A percentile compares a stretch with the other conserved stretches of the same genome.
Conservation (phyloP, 2,797 vertebrate genomes). For the Kryptopterus vitreolus region DNA sequence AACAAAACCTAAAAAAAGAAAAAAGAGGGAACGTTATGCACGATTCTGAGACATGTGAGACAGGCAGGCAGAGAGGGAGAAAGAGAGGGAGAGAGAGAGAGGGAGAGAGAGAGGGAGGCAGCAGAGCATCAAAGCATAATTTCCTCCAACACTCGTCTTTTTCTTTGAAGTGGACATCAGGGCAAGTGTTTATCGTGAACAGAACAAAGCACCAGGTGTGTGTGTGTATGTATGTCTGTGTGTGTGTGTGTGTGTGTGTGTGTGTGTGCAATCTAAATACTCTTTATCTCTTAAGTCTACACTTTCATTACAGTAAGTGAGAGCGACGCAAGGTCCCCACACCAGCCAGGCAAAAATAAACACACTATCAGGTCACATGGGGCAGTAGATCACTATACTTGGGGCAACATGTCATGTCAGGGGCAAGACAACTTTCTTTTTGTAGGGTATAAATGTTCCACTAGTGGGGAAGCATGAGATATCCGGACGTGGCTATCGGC, state of each 20-base stretch:
- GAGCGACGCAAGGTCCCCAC: slow-evolving; percentile 19
- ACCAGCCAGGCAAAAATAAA: slow-evolving; percentile 20
- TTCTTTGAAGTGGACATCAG: slow-evolving; percentile 69
- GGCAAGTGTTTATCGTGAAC: slow-evolving; percentile 55
- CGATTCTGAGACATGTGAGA: not conserved
- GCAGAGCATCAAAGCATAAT: slow-evolving; percentile 59
- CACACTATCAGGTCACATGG: not conserved
- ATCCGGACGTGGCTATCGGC: not conserved
- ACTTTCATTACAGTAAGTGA: slow-evolving; percentile 17
- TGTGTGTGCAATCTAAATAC: slow-evolving; percentile 30
- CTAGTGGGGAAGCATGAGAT: not conserved
- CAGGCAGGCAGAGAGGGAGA: not conserved
- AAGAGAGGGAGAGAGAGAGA: not conserved
- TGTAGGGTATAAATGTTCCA: not conserved
- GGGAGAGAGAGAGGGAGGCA: slow-evolving; percentile 16
- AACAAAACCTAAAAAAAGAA: not conserved
- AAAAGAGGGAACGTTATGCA: not conserved
- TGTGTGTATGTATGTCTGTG: slow-evolving; percentile 36
- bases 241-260: slow-evolving; percentile 16
- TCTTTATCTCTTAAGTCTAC: slow-evolving; percentile 28
- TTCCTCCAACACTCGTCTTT: slow-evolving; percentile 49
- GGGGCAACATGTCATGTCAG: not conserved
- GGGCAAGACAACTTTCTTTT: not conserved
- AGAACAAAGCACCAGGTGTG: slow-evolving; percentile 70
- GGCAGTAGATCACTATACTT: not conserved